Evolutionary conservation across 2,797 vertebrate species (phyloP), one percentile per base, ranked within the genome.

Genomic region (Hippopotamyrus pictus): DNA sequence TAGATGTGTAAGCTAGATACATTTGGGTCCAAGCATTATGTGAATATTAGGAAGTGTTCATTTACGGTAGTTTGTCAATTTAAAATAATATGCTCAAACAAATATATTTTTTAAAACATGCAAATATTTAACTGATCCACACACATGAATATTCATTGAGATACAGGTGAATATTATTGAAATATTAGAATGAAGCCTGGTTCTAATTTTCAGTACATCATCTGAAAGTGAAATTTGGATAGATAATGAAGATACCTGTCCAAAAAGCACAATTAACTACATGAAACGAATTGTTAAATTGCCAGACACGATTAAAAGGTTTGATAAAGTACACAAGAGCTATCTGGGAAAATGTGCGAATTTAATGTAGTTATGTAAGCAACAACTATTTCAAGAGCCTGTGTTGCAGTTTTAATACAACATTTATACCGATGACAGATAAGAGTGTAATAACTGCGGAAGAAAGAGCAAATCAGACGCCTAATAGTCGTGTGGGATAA

Each of bases 381-480:
- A 50, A 33, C 85, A 3, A 59, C 14, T 19, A 41, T 53, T 54
- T 57, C n/a, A 37, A 59, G 17, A 37, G 50, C 33, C 12, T 54
- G 53, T 8, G 50, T 19, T 25, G 29, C 51, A 17, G 25, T 22
- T 87, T 87, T 54, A 29, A 41, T 57, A 29, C 37, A 17, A 17
- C 5, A 17, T 62, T 50, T 22, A 73, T 51, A 84, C 48, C 2
- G 3, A 17, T 85, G 25, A 69, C 41, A 33, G 51, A 53, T 84
- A 25, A 22, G 88, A 9, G 29, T 59, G 37, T 84, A 59, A 86
- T 87, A 44, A 86, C 86, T 17, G 9, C 11, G 84, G 3, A 87
- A 69, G 69, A 79, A 86, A 33, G 46, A 79, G 86, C 57, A 22
- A 88, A 82, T 69, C 87, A 91, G 76, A 54, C 73, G 25, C 76